Conservation (phyloP, 1,140 invertebrate genomes). For the Ostrea edulis region DNA sequence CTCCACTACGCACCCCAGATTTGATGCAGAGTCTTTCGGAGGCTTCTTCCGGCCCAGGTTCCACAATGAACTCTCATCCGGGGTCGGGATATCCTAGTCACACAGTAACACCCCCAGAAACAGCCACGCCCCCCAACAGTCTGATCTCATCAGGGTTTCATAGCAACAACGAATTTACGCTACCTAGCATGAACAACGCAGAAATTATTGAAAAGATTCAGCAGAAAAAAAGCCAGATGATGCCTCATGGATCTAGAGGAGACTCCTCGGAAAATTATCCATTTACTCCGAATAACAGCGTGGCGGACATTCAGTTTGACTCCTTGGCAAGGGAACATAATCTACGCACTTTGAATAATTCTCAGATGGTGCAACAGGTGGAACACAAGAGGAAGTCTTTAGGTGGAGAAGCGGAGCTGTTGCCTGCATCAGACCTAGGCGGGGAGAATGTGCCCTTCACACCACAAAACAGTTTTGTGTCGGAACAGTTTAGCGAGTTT, state of each 20-base stretch:
- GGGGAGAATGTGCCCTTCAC: constrained; percentile 57
- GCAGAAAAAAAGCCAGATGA: constrained; percentile 60
- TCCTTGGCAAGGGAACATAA: constrained; percentile 58
- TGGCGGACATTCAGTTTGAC: constrained; percentile 65
- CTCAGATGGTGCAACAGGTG: constrained; percentile 75
- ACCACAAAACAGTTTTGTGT: constrained; percentile 73
- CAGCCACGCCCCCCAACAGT: constrained; percentile 52
- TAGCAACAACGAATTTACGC: constrained; percentile 49
- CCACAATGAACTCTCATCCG: constrained; percentile 53
- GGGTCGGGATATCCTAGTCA: constrained; percentile 66
- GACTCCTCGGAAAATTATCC: constrained; percentile 35
- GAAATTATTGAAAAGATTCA: constrained; percentile 73
- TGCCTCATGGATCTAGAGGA: constrained; percentile 2
- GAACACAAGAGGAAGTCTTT: constrained; percentile 70
- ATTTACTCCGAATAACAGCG: constrained; percentile 73
- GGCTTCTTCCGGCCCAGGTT: constrained; percentile 41
- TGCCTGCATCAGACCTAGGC: background rate
- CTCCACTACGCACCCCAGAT: constrained; percentile 28
- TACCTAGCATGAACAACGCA: constrained; percentile 74
- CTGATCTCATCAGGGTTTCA: constrained; percentile 21
- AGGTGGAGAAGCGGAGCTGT: constrained; percentile 30
- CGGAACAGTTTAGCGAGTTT: constrained; percentile 55
- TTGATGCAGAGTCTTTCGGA: constrained; percentile 34
- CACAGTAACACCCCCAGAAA: constrained; percentile 47
- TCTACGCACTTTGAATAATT: constrained; percentile 76